Conservation (phyloP, 2,797 vertebrate species). For the Myiotriccus ornatus region DNA sequence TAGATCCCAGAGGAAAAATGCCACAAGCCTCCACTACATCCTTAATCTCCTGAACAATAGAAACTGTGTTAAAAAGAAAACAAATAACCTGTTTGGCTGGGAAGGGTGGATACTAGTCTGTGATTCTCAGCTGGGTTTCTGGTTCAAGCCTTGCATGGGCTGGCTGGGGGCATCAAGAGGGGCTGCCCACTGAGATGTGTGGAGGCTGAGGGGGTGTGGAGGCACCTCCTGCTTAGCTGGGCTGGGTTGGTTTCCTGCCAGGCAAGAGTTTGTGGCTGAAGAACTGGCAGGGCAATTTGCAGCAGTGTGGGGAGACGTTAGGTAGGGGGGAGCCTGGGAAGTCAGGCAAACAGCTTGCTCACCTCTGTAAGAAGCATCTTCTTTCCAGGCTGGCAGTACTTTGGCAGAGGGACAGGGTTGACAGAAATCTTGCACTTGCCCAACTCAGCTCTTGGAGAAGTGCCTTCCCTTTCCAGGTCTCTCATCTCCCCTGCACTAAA, state of each 20-base stretch:
- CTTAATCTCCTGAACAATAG: constrained; percentile 23
- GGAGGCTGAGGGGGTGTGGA: rapidly evolving
- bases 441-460: background rate
- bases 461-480: background rate
- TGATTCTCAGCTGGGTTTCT: background rate
- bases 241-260: background rate
- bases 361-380: background rate
- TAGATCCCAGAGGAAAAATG: background rate
- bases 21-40: background rate
- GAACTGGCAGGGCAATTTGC: background rate
- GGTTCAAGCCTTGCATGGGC: rapidly evolving
- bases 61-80: background rate
- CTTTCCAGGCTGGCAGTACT: background rate
- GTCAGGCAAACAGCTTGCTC: background rate
- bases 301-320: rapidly evolving
- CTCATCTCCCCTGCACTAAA: background rate
- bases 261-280: background rate
- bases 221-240: background rate
- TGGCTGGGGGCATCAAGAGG: rapidly evolving
- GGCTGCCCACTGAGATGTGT: rapidly evolving
- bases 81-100: background rate
- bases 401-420: background rate
- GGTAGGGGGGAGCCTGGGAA: background rate
- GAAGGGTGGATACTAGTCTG: background rate
- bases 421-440: background rate